Evolutionary conservation across 64 coral and sea anemone species (phyloP).

Genomic region (Stichodactyla helianthus): DNA sequence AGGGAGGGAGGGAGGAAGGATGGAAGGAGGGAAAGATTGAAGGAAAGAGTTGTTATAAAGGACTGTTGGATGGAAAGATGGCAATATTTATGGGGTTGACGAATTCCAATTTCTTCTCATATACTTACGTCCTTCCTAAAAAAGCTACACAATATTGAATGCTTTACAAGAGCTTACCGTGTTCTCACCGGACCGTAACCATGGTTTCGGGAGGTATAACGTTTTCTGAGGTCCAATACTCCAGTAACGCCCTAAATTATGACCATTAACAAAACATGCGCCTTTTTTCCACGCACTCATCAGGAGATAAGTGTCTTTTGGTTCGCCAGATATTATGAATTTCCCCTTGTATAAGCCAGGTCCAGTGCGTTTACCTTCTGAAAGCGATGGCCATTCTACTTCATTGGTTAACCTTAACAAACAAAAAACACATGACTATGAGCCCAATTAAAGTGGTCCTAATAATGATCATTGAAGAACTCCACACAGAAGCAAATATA

Average conservation of each 20-base stretch:
- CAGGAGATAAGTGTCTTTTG: conserved; percentile 65
- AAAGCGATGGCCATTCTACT: conserved; percentile 35
- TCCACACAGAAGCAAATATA: neutral
- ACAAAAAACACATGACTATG: neutral
- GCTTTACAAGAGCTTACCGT: conserved; percentile 21
- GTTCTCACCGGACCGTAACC: conserved; percentile 57
- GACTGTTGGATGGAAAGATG: too few species aligned
- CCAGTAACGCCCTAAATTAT: conserved; percentile 87
- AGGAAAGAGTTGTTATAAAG: too few species aligned
- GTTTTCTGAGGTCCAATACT: conserved; percentile 73
- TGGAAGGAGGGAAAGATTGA: too few species aligned
- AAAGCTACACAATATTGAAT: neutral
- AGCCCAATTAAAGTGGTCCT: neutral
- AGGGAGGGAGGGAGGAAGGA: too few species aligned
- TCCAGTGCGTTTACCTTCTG: neutral
- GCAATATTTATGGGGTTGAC: too few species aligned
- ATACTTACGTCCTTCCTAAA: too few species aligned
- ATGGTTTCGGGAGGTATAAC: conserved; percentile 72
- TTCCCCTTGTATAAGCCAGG: conserved; percentile 49
- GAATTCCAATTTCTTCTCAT: too few species aligned
- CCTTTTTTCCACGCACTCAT: conserved; percentile 80
- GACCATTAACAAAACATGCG: conserved; percentile 80
- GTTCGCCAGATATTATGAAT: conserved; percentile 44
- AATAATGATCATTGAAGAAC: neutral
- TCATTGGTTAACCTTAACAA: conserved; percentile 37